Evolutionary conservation across 2,797 vertebrate species (phyloP).

Genomic region (Psittacula derbiana): DNA sequence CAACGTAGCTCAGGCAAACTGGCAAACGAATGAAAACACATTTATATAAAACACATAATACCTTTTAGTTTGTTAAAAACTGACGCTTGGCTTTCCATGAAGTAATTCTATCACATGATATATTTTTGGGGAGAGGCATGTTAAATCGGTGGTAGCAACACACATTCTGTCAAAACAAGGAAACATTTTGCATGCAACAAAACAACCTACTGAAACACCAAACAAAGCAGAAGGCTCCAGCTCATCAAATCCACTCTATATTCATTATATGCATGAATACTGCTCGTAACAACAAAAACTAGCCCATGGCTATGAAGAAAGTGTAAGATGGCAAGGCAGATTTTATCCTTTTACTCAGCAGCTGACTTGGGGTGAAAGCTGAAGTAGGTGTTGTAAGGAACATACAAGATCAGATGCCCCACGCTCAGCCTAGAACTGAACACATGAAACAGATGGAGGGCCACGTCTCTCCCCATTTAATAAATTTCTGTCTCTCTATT

Average conservation of each 20-base stretch:
- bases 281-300: background rate
- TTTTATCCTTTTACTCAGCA: background rate
- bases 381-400: background rate
- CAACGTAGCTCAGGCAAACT: background rate
- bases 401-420: rapidly evolving
- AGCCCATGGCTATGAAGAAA: background rate
- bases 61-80: background rate
- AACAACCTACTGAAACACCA: conserved; percentile 1
- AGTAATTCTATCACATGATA: background rate
- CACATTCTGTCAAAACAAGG: conserved; percentile 11
- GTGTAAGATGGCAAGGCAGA: background rate
- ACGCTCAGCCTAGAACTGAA: background rate
- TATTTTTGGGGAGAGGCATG: background rate
- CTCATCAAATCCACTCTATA: background rate
- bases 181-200: background rate
- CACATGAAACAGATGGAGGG: background rate
- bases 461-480: background rate
- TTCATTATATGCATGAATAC: background rate
- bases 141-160: background rate
- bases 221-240: conserved; percentile 7
- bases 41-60: too few species aligned
- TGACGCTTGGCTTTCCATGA: background rate
- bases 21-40: background rate
- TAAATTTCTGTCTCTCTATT: background rate
- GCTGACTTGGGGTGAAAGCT: background rate